Evolutionary conservation across 2,797 vertebrate genomes (phyloP), one percentile per base, ranked within the genome.

Genomic region (Falco rusticolus): DNA sequence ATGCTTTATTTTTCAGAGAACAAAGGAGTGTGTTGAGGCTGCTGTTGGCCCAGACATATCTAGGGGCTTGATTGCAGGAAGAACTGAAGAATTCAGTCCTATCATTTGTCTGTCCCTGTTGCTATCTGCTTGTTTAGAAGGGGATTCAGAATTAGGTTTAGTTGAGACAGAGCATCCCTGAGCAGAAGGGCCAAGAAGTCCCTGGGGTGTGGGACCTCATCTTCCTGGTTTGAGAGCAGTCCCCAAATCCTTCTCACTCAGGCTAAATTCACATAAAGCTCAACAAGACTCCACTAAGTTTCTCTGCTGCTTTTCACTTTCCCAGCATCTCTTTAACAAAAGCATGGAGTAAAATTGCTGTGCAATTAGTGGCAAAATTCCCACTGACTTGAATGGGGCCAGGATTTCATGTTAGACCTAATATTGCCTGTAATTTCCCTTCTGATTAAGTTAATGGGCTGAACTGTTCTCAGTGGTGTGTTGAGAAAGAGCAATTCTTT

Each of bases 401-500:
- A 53, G 69, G 76, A 66, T 90, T 93, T 90, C 43, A 45, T 72
- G 19, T 89, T 22, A 69, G 60, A 43, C 61, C 19, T 82, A 56
- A 86, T 45, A 48, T 2, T 69, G 89, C 50, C 65, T 86, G 39
- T 65, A 81, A 93, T 94, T 94, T 91, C 54, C 66, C 76, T 76
- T 72, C 80, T 87, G 74, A 93, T 84, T 93, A 45, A 91, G 64
- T 90, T 84, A 93, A 25, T 70, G 76, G 74, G 54, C 48, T 96
- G 89, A 88, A 26, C 60, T 25, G 53, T 71, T 96, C 93, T 94
- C 94, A 72, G 72, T 59, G 57, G 33, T 76, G 72, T 54, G 45
- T 70, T 91, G 93, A 92, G 89, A 95, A 96, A 94, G 93, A 93
- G 6, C 70, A 81, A 64, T 96, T 97, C 63, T 95, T 96, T 94